Percentiles rank a stretch among this genome's conserved stretches.
These are phyloP conservation scores for Oscheius sp. DNA, from an alignment of 2,888 invertebrate species.

Conservation along the genomic window DNA sequence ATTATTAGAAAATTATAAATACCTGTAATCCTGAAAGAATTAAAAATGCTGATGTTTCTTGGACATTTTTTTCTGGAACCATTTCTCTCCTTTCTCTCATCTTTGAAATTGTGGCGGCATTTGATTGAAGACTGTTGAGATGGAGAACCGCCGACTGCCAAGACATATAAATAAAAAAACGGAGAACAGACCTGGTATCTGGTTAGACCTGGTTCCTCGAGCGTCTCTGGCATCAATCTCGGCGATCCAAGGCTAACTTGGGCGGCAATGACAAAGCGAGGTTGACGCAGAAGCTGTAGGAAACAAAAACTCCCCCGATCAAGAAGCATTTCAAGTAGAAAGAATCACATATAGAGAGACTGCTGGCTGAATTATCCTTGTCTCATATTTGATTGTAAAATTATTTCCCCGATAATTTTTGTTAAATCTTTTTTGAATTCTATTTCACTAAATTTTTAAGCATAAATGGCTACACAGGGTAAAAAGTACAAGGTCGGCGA, in stretches of 20 bases:
- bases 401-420: too few relatives aligned
- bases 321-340: too few relatives aligned
- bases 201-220: neutral
- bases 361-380: too few relatives aligned
- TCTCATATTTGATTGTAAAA: too few relatives aligned
- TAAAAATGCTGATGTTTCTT: conserved; percentile 48
- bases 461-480: too few relatives aligned
- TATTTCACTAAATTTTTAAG: too few relatives aligned
- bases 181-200: conserved; percentile 7
- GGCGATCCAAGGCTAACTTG: neutral
- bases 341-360: too few relatives aligned
- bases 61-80: conserved; percentile 49
- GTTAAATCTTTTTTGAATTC: too few relatives aligned
- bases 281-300: too few relatives aligned
- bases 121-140: conserved; percentile 69
- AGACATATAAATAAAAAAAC: neutral
- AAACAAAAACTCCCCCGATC: too few relatives aligned
- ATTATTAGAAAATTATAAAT: neutral
- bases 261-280: neutral
- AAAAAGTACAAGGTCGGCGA: too few relatives aligned
- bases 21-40: conserved; percentile 46
- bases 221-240: neutral
- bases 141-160: conserved; percentile 62
- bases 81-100: conserved; percentile 61
- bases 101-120: conserved; percentile 64